A percentile compares a stretch with the other conserved stretches of the same genome.
Conservation (phyloP, 2,888 invertebrate genomes). For the Drosophila meridionalis region DNA sequence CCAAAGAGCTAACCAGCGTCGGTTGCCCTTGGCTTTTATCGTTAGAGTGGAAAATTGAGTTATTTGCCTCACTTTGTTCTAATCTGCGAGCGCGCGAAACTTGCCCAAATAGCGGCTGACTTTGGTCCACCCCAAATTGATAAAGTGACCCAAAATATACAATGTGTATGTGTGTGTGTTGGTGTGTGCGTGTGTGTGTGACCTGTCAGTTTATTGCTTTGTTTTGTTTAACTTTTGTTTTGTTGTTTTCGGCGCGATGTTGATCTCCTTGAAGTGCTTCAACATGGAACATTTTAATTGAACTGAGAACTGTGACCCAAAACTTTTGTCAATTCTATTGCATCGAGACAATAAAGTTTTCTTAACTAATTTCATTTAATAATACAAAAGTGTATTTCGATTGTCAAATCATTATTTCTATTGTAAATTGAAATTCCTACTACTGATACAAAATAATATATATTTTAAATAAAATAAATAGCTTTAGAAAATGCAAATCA, state of each 20-base stretch:
- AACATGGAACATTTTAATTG: conserved; percentile 8
- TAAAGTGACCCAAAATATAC: conserved; percentile 30
- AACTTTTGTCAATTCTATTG: neutral
- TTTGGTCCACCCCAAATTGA: conserved; percentile 42
- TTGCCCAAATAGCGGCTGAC: conserved; percentile 22
- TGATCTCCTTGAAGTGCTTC: conserved; percentile 26
- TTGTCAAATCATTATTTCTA: neutral
- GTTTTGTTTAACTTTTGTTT: conserved; percentile 18
- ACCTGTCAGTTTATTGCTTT: conserved; percentile 15
- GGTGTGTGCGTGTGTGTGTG: conserved; percentile 3
- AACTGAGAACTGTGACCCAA: neutral
- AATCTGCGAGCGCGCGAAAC: conserved; percentile 36
- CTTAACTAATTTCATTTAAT: neutral
- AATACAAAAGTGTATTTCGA: neutral
- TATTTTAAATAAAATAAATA: too few species aligned
- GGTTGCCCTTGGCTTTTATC: conserved; percentile 64
- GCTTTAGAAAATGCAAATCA: neutral
- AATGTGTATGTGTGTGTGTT: neutral
- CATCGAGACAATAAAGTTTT: neutral
- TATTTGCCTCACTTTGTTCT: conserved; percentile 62
- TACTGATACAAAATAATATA: too few species aligned
- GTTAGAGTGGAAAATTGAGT: conserved; percentile 79
- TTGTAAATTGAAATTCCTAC: neutral
- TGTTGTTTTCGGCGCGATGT: conserved; percentile 14
- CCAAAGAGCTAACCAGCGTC: conserved; percentile 7